Evolutionary conservation across 2,888 invertebrate species (phyloP).

Genomic region (Beris chalybata): DNA sequence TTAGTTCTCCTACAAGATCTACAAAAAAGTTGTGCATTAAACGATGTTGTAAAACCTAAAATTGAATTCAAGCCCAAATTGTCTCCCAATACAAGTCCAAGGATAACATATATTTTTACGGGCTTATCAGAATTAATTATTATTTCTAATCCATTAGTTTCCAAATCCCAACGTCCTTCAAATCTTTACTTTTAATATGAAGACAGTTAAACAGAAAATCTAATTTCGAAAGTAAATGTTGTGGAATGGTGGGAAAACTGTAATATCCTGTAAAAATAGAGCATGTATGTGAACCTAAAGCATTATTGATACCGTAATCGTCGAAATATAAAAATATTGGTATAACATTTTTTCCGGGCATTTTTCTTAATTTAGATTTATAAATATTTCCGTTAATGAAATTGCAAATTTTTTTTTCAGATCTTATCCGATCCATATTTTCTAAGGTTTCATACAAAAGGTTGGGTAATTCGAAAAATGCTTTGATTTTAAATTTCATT

Average conservation of each 20-base stretch:
- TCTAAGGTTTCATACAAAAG: not conserved
- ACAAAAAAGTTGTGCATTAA: no score
- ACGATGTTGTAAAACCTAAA: no score
- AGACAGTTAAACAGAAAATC: not conserved
- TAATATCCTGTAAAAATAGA: constrained; percentile 3
- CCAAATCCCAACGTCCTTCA: not conserved
- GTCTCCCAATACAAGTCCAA: no score
- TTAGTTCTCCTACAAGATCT: no score
- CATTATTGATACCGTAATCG: not conserved
- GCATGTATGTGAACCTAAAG: not conserved
- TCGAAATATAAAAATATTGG: constrained; percentile 7
- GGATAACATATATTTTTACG: no score
- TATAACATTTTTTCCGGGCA: not conserved
- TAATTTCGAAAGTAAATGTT: constrained; percentile 1
- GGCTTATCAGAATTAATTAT: not conserved
- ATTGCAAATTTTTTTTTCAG: constrained; percentile 1
- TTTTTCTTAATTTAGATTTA: not conserved
- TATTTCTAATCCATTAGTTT: not conserved
- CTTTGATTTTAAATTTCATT: constrained; percentile 5
- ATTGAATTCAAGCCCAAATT: no score
- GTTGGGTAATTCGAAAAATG: constrained; percentile 15
- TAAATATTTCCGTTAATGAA: not conserved
- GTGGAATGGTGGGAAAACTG: not conserved
- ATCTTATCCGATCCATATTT: not conserved
- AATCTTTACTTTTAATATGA: not conserved